Evolutionary conservation across 2,113 vertebrate species (phyloP), one percentile per base, ranked within the genome.

Genomic region (Ceyx melanurus): DNA sequence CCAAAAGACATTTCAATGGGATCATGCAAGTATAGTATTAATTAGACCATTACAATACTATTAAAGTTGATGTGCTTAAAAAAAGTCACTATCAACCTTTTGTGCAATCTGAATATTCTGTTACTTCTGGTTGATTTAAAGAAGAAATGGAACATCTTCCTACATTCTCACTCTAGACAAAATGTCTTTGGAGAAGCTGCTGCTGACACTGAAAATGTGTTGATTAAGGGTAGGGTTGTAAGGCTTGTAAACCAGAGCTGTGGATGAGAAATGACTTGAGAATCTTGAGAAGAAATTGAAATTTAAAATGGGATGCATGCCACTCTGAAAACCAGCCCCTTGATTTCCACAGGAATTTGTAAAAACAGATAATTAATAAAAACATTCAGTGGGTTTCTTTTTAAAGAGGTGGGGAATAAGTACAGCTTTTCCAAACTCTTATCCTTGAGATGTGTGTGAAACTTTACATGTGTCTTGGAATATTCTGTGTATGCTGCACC

Each of bases 81-180:
- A 75, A 82, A 75, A 45, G 53, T 89, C 81, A 16, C 6, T 77
- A 45, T 76, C 80, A 82, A 58, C 77, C 45, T 86, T 90, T 85
- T 88, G 65, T 96, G 86, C 92, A 82, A 66, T 95, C 70, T 86
- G 76, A 81, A 78, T 82, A 20, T 75, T 33, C 21, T 86, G 51
- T 94, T 89, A 79, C 86, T 93, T 93, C 48, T 37, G 64, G 76
- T 84, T 56, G 35, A 80, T 82, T 68, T 64, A 18, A 29, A 80
- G 81, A 67, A 86, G 64, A 23, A 13, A 23, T 56, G 18, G 33
- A 92, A 57, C 7, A 95, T 74, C 26, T 74, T 78, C 76, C 45
- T 91, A 60, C 66, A 92, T 31, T 64, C 71, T 60, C 56, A 33
- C 23, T 22, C 2, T 57, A 37, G 68, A 75, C 50, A 89, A 43